These are phyloP conservation scores for Halocynthia aurantium DNA, from an alignment of 23 tunicate species.

Conservation along the genomic window DNA sequence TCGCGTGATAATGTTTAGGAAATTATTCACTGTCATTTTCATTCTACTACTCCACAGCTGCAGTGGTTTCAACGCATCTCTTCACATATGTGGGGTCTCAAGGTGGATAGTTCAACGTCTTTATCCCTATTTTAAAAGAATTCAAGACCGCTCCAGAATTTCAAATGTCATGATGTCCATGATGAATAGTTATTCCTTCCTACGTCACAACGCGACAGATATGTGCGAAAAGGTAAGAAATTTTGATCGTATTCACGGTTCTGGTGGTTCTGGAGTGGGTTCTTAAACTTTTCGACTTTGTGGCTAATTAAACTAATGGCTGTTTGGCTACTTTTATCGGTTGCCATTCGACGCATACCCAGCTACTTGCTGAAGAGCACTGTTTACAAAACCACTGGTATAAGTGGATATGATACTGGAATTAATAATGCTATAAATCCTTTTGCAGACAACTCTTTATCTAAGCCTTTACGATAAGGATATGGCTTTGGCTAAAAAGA, in stretches of 20 bases:
- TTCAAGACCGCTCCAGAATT: constrained; percentile 21
- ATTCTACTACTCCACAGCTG: constrained; percentile 4
- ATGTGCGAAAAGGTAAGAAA: constrained; percentile 12
- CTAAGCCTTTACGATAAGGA: constrained; percentile 8
- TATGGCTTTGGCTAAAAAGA: not conserved
- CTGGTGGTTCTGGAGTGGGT: too few relatives aligned
- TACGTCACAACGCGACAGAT: constrained; percentile 14
- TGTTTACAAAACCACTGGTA: not conserved
- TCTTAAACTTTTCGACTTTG: not conserved
- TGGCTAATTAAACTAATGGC: constrained; percentile 3
- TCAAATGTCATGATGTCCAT: constrained; percentile 18
- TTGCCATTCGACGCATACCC: not conserved
- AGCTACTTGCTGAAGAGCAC: not conserved
- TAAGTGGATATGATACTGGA: too few relatives aligned
- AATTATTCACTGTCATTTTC: too few relatives aligned
- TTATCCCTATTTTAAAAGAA: constrained; percentile 7
- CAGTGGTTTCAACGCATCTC: constrained; percentile 14
- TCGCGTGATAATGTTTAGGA: too few relatives aligned
- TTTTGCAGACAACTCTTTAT: constrained; percentile 4
- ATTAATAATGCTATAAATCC: not conserved
- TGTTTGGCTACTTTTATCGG: not conserved
- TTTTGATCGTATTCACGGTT: too few relatives aligned
- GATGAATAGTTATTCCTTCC: constrained; percentile 21
- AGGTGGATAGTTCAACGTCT: constrained; percentile 15
- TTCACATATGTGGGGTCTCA: constrained; percentile 19